These are phyloP conservation scores for Psococerastis gibbosa DNA, from an alignment of 2,888 invertebrate species.

Conservation along the genomic window DNA sequence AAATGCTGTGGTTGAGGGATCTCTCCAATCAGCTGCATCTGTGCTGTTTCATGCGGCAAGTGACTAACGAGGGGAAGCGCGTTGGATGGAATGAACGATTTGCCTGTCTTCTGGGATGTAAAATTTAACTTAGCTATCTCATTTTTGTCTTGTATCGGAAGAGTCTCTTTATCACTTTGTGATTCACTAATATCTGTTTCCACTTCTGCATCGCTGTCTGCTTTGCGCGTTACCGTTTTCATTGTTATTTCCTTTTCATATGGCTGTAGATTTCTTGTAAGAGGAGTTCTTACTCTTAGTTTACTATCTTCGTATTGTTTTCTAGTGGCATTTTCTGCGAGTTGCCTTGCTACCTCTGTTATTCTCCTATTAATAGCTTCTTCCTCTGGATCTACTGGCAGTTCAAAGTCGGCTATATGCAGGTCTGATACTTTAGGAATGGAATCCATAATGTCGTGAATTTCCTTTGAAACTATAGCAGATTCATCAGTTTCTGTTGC, in stretches of 20 bases:
- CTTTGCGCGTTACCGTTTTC: background rate
- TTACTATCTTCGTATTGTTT: constrained; percentile 4
- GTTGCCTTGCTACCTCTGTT: constrained; percentile 6
- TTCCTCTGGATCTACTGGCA: background rate
- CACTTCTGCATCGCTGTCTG: background rate
- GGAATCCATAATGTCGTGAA: background rate
- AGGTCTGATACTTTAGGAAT: constrained; percentile 1
- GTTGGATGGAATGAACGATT: background rate
- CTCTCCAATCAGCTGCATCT: constrained; percentile 11
- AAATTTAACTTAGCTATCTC: too few relatives aligned
- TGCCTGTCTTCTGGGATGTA: background rate
- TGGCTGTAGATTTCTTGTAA: background rate
- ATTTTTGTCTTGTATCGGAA: background rate
- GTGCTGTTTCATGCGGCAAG: constrained; percentile 10
- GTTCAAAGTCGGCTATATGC: background rate
- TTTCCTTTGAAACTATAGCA: background rate
- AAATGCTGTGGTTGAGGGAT: constrained; percentile 3
- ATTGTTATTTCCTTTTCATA: background rate
- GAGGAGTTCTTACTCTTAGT: background rate
- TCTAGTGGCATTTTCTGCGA: background rate
- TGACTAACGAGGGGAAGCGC: constrained; percentile 10
- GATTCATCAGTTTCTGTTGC: background rate
- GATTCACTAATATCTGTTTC: background rate
- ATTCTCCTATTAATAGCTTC: background rate
- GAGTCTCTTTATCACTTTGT: background rate